Evolutionary conservation across 2,888 invertebrate species (phyloP).

Genomic region (Caenorhabditis zanzibari): DNA sequence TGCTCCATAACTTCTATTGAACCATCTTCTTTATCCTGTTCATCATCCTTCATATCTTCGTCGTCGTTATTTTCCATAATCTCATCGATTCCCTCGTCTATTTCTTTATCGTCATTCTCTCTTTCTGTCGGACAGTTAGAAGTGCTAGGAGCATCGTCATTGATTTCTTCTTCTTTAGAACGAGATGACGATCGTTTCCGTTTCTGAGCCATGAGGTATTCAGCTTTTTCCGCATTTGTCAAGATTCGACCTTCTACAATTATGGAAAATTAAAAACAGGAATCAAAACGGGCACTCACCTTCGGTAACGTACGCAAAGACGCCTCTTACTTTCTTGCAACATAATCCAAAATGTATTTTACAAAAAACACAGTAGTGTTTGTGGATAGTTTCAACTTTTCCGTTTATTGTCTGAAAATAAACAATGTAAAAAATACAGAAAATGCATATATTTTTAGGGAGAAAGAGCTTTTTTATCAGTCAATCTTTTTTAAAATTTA

Average conservation of each 20-base stretch:
- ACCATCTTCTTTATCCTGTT: not conserved
- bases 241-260: conserved; percentile 35
- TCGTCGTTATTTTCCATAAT: not conserved
- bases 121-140: not conserved
- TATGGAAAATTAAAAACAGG: not conserved
- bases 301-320: conserved; percentile 11
- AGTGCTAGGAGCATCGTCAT: not conserved
- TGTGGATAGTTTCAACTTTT: conserved; percentile 9
- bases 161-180: too few relatives aligned
- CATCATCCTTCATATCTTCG: not conserved
- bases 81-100: not conserved
- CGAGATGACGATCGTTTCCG: not conserved
- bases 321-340: conserved; percentile 35
- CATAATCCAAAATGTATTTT: conserved; percentile 30
- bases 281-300: not conserved
- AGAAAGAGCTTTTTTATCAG: too few relatives aligned
- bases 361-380: conserved; percentile 19
- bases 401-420: conserved; percentile 6
- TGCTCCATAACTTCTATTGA: too few relatives aligned
- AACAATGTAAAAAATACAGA: not conserved
- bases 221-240: conserved; percentile 17
- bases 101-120: conserved; percentile 2
- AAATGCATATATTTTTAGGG: not conserved
- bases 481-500: too few relatives aligned
- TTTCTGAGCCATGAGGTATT: not conserved